These are phyloP conservation scores for Drosophila eugracilis DNA, from an alignment of 1,140 invertebrate species.

Conservation along the genomic window DNA sequence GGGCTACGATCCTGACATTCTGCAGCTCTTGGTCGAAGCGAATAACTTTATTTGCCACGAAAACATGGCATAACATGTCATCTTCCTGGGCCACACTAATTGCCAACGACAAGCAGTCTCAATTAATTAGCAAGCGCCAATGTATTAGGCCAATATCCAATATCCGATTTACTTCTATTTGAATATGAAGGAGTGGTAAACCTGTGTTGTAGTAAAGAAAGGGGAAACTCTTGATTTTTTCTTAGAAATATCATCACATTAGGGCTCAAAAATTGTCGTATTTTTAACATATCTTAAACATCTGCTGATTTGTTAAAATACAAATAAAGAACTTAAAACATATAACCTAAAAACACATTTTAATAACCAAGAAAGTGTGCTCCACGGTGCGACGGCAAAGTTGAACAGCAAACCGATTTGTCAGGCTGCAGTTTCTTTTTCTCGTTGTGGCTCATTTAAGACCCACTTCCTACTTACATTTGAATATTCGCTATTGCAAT, in stretches of 20 bases:
- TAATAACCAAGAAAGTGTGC: neutral
- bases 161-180: constrained; percentile 35
- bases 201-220: constrained; percentile 17
- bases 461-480: constrained; percentile 75
- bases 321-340: too few relatives aligned
- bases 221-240: too few relatives aligned
- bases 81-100: constrained; percentile 69
- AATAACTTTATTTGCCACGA: constrained; percentile 76
- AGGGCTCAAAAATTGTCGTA: too few relatives aligned
- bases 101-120: constrained; percentile 66
- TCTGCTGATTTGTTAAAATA: too few relatives aligned
- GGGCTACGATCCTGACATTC: constrained; percentile 22
- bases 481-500: constrained; percentile 65
- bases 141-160: constrained; percentile 39
- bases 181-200: constrained; percentile 41
- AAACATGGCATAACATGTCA: constrained; percentile 76
- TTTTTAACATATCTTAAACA: too few relatives aligned
- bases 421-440: constrained; percentile 51
- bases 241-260: too few relatives aligned
- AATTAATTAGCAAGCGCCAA: constrained; percentile 78
- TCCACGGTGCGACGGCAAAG: constrained; percentile 47
- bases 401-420: constrained; percentile 72
- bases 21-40: constrained; percentile 13
- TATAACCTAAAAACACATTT: too few relatives aligned
- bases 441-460: constrained; percentile 65